Percentiles rank a stretch among this genome's conserved stretches.
Conservation (phyloP, 1,140 invertebrate species). For the Maconellicoccus hirsutus region DNA sequence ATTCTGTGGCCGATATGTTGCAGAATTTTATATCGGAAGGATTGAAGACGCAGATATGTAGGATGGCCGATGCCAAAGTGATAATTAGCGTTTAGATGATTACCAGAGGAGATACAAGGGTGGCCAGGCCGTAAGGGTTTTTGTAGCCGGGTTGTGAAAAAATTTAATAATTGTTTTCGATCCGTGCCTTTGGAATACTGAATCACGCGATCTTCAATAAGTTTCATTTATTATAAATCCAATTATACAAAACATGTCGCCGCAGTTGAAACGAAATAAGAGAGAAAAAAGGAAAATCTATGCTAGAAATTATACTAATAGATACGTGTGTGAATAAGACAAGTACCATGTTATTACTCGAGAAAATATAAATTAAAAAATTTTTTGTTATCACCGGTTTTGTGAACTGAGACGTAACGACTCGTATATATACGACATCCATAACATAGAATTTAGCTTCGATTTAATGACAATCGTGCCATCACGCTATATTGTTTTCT, state of each 20-base stretch:
- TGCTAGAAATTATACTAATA: neutral
- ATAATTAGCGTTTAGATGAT: too few relatives aligned
- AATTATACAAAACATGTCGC: constrained; percentile 7
- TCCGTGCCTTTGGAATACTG: neutral
- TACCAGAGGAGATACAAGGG: neutral
- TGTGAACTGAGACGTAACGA: neutral
- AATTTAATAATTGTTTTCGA: neutral
- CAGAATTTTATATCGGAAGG: neutral
- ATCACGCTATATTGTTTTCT: constrained; percentile 2
- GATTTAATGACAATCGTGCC: neutral
- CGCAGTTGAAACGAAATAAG: neutral
- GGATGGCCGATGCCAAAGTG: too few relatives aligned
- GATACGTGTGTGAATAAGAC: neutral
- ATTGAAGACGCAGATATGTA: too few relatives aligned
- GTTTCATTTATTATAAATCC: neutral
- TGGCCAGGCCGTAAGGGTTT: neutral
- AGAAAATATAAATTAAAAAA: neutral
- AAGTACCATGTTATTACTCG: neutral
- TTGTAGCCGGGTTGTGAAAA: neutral
- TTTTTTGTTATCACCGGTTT: neutral
- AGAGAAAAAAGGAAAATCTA: neutral
- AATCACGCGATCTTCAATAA: neutral
- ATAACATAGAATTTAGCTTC: neutral
- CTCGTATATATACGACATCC: neutral
- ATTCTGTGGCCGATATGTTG: neutral